Evolutionary conservation across 2,888 invertebrate genomes (phyloP).

Genomic region (Orchesellides sinensis): DNA sequence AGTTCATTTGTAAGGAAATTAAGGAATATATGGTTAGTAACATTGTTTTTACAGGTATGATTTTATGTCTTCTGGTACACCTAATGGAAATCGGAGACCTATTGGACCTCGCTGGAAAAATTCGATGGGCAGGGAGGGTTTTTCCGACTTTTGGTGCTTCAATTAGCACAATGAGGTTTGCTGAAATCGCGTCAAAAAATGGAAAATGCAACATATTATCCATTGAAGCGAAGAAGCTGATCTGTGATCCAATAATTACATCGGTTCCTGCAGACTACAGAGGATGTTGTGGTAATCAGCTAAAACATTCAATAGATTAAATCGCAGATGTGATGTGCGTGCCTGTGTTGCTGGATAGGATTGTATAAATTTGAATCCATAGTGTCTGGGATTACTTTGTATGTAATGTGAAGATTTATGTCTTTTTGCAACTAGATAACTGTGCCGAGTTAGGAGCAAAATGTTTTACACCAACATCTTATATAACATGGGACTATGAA

Average conservation of each 20-base stretch:
- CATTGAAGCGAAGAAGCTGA: constrained; percentile 48
- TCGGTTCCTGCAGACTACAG: constrained; percentile 43
- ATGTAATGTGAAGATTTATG: neutral
- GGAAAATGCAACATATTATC: constrained; percentile 70
- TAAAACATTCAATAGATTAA: neutral
- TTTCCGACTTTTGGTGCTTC: constrained; percentile 72
- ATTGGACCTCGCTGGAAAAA: constrained; percentile 8
- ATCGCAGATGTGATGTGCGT: neutral
- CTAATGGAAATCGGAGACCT: constrained; percentile 48
- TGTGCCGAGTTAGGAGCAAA: constrained; percentile 48
- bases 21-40: too few relatives aligned
- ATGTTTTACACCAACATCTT: constrained; percentile 69
- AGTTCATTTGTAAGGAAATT: too few relatives aligned
- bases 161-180: constrained; percentile 66
- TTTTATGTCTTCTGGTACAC: constrained; percentile 34
- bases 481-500: constrained; percentile 65
- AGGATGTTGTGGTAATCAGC: constrained; percentile 71
- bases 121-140: constrained; percentile 66
- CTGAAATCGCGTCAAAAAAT: constrained; percentile 67
- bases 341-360: neutral
- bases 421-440: constrained; percentile 47
- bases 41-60: constrained; percentile 34
- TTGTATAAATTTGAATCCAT: neutral
- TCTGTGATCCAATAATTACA: constrained; percentile 66
- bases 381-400: neutral